Evolutionary conservation across 2,113 vertebrate species (phyloP).

Genomic region (Nothoprocta perdicaria): DNA sequence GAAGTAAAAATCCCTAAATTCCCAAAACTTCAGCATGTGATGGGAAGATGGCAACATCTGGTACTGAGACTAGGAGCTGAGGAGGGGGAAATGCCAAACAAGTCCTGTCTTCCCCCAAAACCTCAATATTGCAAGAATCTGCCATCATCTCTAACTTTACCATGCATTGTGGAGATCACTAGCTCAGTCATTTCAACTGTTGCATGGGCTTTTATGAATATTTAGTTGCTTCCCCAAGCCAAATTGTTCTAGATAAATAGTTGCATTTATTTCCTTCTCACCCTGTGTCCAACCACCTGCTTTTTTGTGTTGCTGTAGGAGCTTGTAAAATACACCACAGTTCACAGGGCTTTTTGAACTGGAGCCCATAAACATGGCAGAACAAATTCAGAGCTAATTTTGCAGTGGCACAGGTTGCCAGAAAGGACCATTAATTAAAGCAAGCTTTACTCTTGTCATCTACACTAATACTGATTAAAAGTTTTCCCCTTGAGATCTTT

Average conservation of each 20-base stretch:
- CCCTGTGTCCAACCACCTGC: conserved; percentile 76
- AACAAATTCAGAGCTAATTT: conserved; percentile 79
- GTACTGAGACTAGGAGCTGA: neutral
- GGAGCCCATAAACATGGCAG: conserved; percentile 77
- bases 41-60: neutral
- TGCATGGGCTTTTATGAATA: neutral
- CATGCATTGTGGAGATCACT: neutral
- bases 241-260: conserved; percentile 77
- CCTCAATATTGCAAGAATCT: too few relatives aligned
- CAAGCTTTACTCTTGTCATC: conserved; percentile 75
- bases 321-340: conserved; percentile 77
- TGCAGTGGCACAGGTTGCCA: conserved; percentile 76
- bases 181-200: neutral
- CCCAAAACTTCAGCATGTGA: accelerated
- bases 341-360: conserved; percentile 73
- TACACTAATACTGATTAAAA: conserved; percentile 68
- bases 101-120: accelerated
- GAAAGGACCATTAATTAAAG: conserved; percentile 80
- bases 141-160: neutral
- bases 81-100: neutral
- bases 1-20: neutral
- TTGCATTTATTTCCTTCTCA: conserved; percentile 75
- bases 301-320: conserved; percentile 75
- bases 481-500: conserved; percentile 71
- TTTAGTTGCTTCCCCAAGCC: too few relatives aligned